phyloP scores from a whole-genome alignment of 2,797 vertebrate species.

The Thripadectes ignobilis region DNA sequence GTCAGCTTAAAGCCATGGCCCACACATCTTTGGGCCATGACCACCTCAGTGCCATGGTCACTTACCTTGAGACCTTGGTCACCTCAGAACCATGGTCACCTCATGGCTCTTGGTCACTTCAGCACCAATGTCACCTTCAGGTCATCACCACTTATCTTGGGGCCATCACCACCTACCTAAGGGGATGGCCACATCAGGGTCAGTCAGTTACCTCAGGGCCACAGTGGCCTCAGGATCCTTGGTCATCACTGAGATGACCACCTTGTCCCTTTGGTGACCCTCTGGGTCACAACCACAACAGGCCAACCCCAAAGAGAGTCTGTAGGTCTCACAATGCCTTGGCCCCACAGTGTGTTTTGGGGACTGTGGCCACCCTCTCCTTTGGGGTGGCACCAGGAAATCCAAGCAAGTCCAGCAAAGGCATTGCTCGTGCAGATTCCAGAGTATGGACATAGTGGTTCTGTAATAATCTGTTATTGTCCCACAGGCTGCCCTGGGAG shows the following conservation, averaged over 20 bases:
- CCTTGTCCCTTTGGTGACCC: rapidly evolving
- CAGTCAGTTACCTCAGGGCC: neutral
- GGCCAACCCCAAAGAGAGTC: no score
- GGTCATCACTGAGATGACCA: neutral
- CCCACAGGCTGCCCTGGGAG: neutral
- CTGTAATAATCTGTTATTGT: rapidly evolving
- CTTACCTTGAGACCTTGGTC: neutral
- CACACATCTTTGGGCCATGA: rapidly evolving
- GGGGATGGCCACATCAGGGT: no score
- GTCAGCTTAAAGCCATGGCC: neutral
- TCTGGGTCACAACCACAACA: neutral
- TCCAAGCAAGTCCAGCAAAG: neutral
- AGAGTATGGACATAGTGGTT: rapidly evolving
- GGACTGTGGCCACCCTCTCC: neutral
- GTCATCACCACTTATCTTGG: rapidly evolving
- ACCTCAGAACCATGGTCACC: no score
- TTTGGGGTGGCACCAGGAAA: neutral
- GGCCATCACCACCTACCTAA: rapidly evolving
- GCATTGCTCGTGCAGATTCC: rapidly evolving
- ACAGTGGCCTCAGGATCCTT: neutral
- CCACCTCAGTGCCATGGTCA: neutral
- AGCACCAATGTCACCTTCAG: no score
- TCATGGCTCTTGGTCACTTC: neutral
- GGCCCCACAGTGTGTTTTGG: rapidly evolving
- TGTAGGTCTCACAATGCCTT: rapidly evolving